Evolutionary conservation across 2,888 invertebrate genomes (phyloP), one percentile per base, ranked within the genome.

Genomic region (Poecilus cupreus): DNA sequence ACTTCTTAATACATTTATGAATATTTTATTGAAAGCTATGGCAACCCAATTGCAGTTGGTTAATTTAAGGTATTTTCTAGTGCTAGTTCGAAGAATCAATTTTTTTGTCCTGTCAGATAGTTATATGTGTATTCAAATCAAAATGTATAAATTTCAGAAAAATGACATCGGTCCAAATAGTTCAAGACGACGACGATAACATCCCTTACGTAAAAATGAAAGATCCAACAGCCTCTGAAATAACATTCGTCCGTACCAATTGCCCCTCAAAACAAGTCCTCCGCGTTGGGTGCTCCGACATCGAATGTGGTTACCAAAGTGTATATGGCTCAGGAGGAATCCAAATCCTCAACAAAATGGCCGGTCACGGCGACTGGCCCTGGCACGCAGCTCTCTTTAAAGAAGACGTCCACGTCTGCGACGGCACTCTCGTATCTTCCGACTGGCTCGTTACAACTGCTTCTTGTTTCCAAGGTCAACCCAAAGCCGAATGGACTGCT

Each of bases 301-400:
- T 95, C 88, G 89, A 89, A 85, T 89, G 89, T 82, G 89, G 89
- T 1, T 82, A 87, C 11, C 89, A 89, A 84, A 86, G 85, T 13
- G 87, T 88, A 0, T 88, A 88, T 60, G 83, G 85, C 4, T 83
- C 84, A 0, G 82, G 83, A 26, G 86, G 85, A 0, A 82, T 86
- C 10, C 86, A 86, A 70, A 83, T 85, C 1, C 89, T 96, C 82
- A 91, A 93, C 43, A 95, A 95, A 86, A 94, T 95, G 89, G 92
- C 96, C 0, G 91, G 91, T 2, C 94, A 95, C 0, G 96, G 96
- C 1, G 96, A 96, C 88, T 96, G 97, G 97, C 97, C 97, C n/a
- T 97, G 97, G 97, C 94, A 96, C 87, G 95, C 94, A 16, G 94
- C 95, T 1, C 90, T 97, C 1, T 93, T 95, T 86, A 94, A 96